Conservation (phyloP, 1,140 invertebrate genomes). For the Hycleus cichorii region DNA sequence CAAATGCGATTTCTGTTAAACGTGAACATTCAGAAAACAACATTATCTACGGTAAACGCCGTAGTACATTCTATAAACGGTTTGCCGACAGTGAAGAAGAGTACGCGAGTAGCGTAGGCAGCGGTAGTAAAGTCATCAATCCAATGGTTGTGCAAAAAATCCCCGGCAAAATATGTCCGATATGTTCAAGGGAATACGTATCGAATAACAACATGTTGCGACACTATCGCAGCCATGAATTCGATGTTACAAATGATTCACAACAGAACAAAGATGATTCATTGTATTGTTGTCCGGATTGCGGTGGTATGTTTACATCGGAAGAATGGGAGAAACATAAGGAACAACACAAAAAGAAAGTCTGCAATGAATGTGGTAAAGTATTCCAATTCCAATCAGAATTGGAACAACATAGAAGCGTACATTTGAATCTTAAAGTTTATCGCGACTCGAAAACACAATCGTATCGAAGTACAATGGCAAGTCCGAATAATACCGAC, state of each 20-base stretch:
- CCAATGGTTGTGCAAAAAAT: slow-evolving; percentile 2
- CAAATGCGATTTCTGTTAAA: background rate
- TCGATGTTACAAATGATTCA: slow-evolving; percentile 16
- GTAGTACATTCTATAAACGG: slow-evolving; percentile 6
- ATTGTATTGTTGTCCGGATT: slow-evolving; percentile 51
- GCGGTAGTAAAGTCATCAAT: slow-evolving; percentile 6
- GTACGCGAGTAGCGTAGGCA: background rate
- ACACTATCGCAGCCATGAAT: slow-evolving; percentile 38
- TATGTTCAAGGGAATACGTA: slow-evolving; percentile 47
- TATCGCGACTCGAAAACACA: slow-evolving; percentile 42
- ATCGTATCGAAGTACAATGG: slow-evolving; percentile 27
- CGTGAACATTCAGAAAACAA: slow-evolving; percentile 13
- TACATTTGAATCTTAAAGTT: slow-evolving; percentile 58
- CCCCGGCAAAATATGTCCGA: slow-evolving; percentile 34
- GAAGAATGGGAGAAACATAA: slow-evolving; percentile 49
- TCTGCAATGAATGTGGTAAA: slow-evolving; percentile 55
- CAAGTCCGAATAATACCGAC: slow-evolving; percentile 21
- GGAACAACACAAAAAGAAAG: slow-evolving; percentile 46
- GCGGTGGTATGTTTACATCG: slow-evolving; percentile 47
- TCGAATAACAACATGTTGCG: slow-evolving; percentile 49
- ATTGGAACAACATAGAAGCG: slow-evolving; percentile 55
- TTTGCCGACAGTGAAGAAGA: background rate
- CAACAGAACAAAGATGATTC: slow-evolving; percentile 42
- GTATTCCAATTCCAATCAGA: slow-evolving; percentile 51
- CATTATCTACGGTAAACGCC: slow-evolving; percentile 12